Percentiles rank a stretch among this genome's conserved stretches.
These are phyloP conservation scores for Scarus forsteni DNA, from an alignment of 2,797 vertebrate genomes.

Conservation along the genomic window DNA sequence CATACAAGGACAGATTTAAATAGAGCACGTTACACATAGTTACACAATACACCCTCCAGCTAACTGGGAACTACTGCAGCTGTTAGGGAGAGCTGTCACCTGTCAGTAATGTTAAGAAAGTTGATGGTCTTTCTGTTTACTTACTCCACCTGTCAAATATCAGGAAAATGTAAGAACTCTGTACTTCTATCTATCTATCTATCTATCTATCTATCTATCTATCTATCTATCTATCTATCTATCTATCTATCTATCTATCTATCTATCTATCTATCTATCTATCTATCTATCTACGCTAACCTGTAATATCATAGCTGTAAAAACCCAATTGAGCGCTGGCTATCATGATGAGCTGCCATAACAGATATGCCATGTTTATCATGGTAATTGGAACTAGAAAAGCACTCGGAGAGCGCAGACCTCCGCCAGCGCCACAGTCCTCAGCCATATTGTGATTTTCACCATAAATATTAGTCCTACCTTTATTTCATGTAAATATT, in stretches of 20 bases:
- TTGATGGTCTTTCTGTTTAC: slow-evolving; percentile 47
- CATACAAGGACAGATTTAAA: slow-evolving; percentile 40
- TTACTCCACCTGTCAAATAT: slow-evolving; percentile 16
- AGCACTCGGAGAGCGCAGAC: no score
- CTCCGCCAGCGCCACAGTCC: no score
- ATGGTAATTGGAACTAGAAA: no score
- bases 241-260: slow-evolving; percentile 5
- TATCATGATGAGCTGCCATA: no score
- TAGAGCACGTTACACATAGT: slow-evolving; percentile 41
- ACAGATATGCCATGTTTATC: no score
- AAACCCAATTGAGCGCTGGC: no score
- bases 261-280: background rate
- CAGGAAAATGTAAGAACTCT: slow-evolving; percentile 1
- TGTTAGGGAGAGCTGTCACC: slow-evolving; percentile 47
- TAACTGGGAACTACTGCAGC: slow-evolving; percentile 31
- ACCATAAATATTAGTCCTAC: no score
- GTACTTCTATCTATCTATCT: slow-evolving; percentile 3
- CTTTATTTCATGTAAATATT: no score
- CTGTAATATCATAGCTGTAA: no score
- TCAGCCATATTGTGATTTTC: no score
- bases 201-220: slow-evolving; percentile 5
- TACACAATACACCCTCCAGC: slow-evolving; percentile 42
- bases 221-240: no score
- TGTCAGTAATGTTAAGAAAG: slow-evolving; percentile 40
- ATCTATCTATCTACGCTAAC: background rate